Conservation (phyloP, 2,113 vertebrate species). For the Trichomycterus rosablanca region DNA sequence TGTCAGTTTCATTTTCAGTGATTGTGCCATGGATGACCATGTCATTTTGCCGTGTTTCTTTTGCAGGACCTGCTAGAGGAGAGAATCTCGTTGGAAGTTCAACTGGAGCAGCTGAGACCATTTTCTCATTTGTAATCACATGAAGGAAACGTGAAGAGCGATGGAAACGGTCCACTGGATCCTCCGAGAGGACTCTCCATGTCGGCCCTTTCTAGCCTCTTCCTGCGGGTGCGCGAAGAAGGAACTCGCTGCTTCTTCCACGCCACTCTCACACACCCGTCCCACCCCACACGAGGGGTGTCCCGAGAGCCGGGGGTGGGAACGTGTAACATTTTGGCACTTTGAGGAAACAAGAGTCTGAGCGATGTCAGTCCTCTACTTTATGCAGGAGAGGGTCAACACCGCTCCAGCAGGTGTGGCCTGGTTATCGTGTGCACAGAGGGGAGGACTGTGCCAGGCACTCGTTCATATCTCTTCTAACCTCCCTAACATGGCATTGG, state of each 20-base stretch:
- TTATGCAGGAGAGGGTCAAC: background rate
- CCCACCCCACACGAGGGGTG: slow-evolving; percentile 6
- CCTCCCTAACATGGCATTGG: slow-evolving; percentile 23
- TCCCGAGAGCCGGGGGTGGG: slow-evolving; percentile 18
- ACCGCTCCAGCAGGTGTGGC: slow-evolving; percentile 18
- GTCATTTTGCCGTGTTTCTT: background rate
- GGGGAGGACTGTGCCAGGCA: slow-evolving; percentile 30
- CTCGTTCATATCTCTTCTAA: slow-evolving; percentile 27
- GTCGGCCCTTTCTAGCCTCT: slow-evolving; percentile 70
- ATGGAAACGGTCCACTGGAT: slow-evolving; percentile 61
- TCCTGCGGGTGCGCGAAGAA: slow-evolving; percentile 56
- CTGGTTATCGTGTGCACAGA: slow-evolving; percentile 25
- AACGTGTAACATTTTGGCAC: slow-evolving; percentile 43
- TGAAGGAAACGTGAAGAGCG: slow-evolving; percentile 53
- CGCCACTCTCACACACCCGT: slow-evolving; percentile 15
- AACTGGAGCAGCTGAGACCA: slow-evolving; percentile 98
- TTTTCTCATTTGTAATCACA: slow-evolving; percentile 94
- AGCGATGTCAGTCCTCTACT: slow-evolving; percentile 27
- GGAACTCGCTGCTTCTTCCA: slow-evolving; percentile 34
- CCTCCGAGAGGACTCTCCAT: slow-evolving; percentile 71
- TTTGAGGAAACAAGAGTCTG: slow-evolving; percentile 38
- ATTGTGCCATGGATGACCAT: no score
- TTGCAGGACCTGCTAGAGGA: slow-evolving; percentile 94
- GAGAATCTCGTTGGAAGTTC: slow-evolving; percentile 97
- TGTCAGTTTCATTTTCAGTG: no score